Evolutionary conservation across 2,888 invertebrate species (phyloP).

Genomic region (Augochlorella aurata): DNA sequence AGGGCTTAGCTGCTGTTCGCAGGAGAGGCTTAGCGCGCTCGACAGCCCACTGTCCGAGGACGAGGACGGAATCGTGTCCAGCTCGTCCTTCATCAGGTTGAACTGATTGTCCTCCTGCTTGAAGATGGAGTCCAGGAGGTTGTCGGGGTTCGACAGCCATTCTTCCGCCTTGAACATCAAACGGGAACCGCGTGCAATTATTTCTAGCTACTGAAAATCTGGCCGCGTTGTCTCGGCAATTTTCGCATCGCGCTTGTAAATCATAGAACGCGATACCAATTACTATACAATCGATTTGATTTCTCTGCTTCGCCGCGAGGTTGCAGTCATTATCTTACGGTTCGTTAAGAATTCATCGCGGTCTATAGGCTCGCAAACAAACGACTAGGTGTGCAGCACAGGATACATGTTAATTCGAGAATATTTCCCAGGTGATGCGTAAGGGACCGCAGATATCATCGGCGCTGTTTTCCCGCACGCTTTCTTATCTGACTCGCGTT

Average conservation of each 20-base stretch:
- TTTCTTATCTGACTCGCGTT: constrained; percentile 32
- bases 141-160: constrained; percentile 84
- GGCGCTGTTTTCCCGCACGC: constrained; percentile 12
- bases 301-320: neutral
- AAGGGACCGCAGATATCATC: neutral
- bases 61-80: constrained; percentile 84
- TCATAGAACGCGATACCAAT: too few species aligned
- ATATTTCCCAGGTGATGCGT: neutral
- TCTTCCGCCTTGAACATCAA: constrained; percentile 78
- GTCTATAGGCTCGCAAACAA: neutral
- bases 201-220: neutral
- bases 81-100: constrained; percentile 81
- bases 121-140: constrained; percentile 88
- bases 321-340: neutral
- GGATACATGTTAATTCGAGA: neutral
- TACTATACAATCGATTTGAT: too few species aligned
- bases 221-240: too few species aligned
- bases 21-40: constrained; percentile 82
- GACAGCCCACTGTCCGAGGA: constrained; percentile 89
- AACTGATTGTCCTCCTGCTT: constrained; percentile 85
- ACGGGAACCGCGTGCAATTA: constrained; percentile 2
- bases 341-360: neutral
- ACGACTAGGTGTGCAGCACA: neutral
- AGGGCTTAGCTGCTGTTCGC: constrained; percentile 85
- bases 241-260: too few species aligned